Percentiles rank a stretch among this genome's conserved stretches.
Conservation (phyloP, 2,797 vertebrate species). For the Channallabes apus region DNA sequence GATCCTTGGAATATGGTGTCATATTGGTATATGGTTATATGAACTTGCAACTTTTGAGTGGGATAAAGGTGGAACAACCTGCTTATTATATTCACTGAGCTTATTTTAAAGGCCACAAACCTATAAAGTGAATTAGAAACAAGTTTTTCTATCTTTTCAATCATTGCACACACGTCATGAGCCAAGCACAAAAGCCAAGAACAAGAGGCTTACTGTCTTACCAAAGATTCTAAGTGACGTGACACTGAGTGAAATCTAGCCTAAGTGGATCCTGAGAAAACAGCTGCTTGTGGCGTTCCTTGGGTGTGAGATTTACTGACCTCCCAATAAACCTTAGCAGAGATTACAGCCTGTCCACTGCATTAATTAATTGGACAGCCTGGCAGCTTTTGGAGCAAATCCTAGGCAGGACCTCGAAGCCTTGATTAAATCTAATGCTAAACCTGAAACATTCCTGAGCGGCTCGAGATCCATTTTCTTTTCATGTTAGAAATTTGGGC, state of each 20-base stretch:
- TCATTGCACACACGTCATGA: constrained; percentile 2
- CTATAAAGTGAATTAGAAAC: constrained; percentile 15
- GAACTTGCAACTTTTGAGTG: neutral
- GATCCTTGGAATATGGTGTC: neutral
- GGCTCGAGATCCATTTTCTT: neutral
- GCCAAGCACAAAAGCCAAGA: constrained; percentile 12
- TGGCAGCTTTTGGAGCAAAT: constrained; percentile 49
- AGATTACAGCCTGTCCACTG: constrained; percentile 51
- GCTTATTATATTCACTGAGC: constrained; percentile 21
- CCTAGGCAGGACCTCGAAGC: neutral
- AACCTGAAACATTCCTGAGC: constrained; percentile 30
- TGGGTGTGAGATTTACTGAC: constrained; percentile 47
- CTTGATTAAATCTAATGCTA: constrained; percentile 47
- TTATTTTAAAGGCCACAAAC: constrained; percentile 25
- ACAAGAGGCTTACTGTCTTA: constrained; percentile 12
- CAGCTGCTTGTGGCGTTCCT: constrained; percentile 12
- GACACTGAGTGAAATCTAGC: constrained; percentile 8
- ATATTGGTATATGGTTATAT: too few relatives aligned
- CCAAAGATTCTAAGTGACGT: constrained; percentile 4
- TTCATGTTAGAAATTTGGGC: constrained; percentile 3
- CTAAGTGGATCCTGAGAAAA: constrained; percentile 30
- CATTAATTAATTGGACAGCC: constrained; percentile 56
- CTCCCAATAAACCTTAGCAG: constrained; percentile 42
- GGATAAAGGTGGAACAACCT: constrained; percentile 9
- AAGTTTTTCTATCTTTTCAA: neutral